Conservation (phyloP, 2,797 vertebrate genomes). For the Argya squamiceps region DNA sequence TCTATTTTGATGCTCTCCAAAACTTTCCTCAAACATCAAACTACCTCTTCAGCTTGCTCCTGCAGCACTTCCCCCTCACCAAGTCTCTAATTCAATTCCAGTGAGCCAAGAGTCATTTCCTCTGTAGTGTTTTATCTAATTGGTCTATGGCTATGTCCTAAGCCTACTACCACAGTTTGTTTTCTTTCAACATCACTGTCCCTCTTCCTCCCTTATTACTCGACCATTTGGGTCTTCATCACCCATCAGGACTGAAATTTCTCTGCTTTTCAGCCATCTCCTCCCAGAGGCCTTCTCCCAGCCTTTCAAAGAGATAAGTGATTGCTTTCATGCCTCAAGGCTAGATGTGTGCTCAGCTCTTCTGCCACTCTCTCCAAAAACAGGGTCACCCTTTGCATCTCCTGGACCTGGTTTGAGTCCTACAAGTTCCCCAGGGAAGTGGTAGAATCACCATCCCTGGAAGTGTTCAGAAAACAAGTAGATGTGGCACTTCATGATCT, state of each 20-base stretch:
- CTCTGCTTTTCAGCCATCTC: background rate
- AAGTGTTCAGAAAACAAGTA: background rate
- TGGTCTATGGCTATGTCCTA: background rate
- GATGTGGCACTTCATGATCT: background rate
- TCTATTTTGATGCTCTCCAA: background rate
- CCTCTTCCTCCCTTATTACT: background rate
- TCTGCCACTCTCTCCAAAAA: background rate
- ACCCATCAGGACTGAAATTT: background rate
- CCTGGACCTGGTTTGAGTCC: background rate
- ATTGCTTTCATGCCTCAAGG: background rate
- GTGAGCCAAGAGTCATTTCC: background rate
- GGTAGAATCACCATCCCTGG: background rate
- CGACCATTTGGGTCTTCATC: background rate
- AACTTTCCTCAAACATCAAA: background rate
- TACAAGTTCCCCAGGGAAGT: background rate
- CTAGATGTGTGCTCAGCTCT: background rate
- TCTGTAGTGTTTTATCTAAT: background rate
- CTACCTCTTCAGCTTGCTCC: background rate
- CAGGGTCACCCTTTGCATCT: background rate
- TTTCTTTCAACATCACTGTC: background rate
- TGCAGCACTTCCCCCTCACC: background rate
- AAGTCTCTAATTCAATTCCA: background rate
- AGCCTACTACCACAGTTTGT: background rate
- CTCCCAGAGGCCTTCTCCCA: background rate
- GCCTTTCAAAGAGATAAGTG: background rate